Conservation (phyloP, 2,888 invertebrate genomes). For the Cremastinae sp. region DNA sequence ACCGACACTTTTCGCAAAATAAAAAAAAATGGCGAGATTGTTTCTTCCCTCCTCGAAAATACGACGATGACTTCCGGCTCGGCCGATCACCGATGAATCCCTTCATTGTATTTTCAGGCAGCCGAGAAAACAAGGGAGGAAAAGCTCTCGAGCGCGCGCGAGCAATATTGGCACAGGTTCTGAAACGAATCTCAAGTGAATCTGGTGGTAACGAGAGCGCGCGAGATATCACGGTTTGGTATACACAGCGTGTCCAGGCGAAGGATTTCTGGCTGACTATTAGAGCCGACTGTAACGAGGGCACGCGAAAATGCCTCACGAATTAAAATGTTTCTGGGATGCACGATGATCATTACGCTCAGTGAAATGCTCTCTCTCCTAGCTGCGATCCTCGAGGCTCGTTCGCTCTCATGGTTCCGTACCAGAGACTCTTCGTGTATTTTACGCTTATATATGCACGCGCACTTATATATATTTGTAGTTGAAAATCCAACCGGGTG, state of each 20-base stretch:
- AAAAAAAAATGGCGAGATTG: too few relatives aligned
- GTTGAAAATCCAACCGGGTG: slow-evolving; percentile 56
- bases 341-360: slow-evolving; percentile 59
- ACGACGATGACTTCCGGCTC: too few relatives aligned
- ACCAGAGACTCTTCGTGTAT: slow-evolving; percentile 22
- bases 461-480: slow-evolving; percentile 25
- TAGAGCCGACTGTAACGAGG: slow-evolving; percentile 38
- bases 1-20: too few relatives aligned
- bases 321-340: slow-evolving; percentile 61
- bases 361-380: slow-evolving; percentile 59
- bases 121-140: too few relatives aligned
- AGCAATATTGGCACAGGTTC: slow-evolving; percentile 43
- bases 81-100: too few relatives aligned
- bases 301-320: slow-evolving; percentile 47
- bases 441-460: slow-evolving; percentile 14
- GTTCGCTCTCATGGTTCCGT: slow-evolving; percentile 36
- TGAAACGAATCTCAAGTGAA: slow-evolving; percentile 50
- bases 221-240: slow-evolving; percentile 28
- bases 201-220: slow-evolving; percentile 32
- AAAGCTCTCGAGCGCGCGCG: too few relatives aligned
- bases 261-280: slow-evolving; percentile 48
- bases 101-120: too few relatives aligned
- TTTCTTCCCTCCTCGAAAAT: too few relatives aligned
- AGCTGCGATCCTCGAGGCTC: slow-evolving; percentile 52
- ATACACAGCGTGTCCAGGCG: slow-evolving; percentile 14